Evolutionary conservation across 2,113 vertebrate species (phyloP).

Genomic region (Pseudopodoces humilis): DNA sequence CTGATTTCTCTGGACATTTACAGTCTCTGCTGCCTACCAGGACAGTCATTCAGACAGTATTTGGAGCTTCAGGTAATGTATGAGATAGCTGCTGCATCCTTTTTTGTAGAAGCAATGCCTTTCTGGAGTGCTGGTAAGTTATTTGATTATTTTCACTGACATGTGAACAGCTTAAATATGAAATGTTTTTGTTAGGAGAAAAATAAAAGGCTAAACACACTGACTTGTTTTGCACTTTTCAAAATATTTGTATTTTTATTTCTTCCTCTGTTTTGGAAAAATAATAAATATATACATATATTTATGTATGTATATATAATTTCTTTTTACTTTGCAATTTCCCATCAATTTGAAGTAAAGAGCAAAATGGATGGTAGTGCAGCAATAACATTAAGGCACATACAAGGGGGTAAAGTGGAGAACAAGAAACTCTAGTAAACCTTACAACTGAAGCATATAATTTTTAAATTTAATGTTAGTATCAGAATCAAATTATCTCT

Average conservation of each 20-base stretch:
- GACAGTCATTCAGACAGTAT: background rate
- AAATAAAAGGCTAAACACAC: background rate
- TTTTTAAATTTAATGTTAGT: background rate
- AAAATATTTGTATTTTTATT: background rate
- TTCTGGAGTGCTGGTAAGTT: background rate
- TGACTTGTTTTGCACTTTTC: background rate
- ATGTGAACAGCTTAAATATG: background rate
- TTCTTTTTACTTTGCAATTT: background rate
- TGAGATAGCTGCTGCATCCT: background rate
- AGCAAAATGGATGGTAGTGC: background rate
- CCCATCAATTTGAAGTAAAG: background rate
- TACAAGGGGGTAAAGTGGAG: background rate
- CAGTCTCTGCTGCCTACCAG: background rate
- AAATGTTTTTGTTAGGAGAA: background rate
- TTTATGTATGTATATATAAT: background rate
- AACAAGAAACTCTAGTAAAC: background rate
- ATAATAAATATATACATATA: background rate
- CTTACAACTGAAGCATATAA: fast-evolving
- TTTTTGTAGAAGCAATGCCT: background rate
- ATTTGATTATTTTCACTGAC: background rate
- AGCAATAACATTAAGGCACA: background rate
- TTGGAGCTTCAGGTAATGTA: background rate
- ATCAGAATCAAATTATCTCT: background rate
- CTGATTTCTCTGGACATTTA: background rate
- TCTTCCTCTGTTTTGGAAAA: background rate